A percentile compares a stretch with the other conserved stretches of the same genome.
Evolutionary conservation across 2,888 invertebrate genomes (phyloP).

Genomic region (Plebejus argus): DNA sequence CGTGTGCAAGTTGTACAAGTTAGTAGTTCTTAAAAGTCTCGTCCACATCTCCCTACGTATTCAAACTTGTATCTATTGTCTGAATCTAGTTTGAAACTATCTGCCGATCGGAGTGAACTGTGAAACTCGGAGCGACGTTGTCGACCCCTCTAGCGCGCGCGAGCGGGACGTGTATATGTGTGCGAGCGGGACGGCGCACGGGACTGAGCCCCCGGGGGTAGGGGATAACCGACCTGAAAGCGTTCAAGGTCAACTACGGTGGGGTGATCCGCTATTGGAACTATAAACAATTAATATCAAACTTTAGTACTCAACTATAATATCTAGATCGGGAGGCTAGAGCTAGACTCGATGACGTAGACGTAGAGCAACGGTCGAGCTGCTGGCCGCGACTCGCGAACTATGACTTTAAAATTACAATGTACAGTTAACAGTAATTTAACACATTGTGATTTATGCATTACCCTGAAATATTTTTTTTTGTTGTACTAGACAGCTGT

Average conservation of each 20-base stretch:
- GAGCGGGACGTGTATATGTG: not conserved
- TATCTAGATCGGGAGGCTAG: not conserved
- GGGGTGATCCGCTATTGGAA: not conserved
- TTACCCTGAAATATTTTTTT: too few species aligned
- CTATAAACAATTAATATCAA: conserved; percentile 5
- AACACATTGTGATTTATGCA: too few species aligned
- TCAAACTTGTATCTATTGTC: conserved; percentile 13
- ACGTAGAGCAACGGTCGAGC: not conserved
- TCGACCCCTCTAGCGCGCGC: conserved; percentile 26
- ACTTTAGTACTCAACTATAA: not conserved
- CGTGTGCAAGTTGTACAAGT: not conserved
- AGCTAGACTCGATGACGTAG: not conserved
- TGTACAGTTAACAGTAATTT: too few species aligned
- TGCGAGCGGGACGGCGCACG: conserved; percentile 35
- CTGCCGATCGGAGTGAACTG: not conserved
- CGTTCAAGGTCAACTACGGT: conserved; percentile 19
- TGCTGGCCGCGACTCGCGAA: not conserved
- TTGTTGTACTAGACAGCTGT: too few species aligned
- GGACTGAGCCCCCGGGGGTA: conserved; percentile 35
- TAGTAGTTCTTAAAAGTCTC: not conserved
- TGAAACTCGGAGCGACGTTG: conserved; percentile 35
- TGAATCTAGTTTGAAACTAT: conserved; percentile 19
- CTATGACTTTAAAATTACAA: too few species aligned
- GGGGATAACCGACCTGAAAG: conserved; percentile 31
- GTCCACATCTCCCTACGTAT: not conserved